These are phyloP conservation scores for Abramis brama DNA, from an alignment of 2,113 vertebrate species.

Conservation along the genomic window DNA sequence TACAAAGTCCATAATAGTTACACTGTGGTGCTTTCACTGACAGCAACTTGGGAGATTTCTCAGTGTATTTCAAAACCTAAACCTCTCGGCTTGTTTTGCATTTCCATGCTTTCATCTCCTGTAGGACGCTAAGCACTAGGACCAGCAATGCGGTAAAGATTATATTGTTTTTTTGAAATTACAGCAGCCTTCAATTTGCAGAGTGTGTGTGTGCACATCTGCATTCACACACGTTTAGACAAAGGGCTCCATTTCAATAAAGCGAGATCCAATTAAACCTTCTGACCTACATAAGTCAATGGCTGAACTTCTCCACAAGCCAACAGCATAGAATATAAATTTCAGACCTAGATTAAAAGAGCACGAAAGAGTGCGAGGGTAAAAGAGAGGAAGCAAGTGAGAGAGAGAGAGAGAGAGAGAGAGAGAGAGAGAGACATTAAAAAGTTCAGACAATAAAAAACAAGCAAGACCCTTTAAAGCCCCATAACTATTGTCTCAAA, in stretches of 20 bases:
- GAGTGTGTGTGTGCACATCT: conserved; percentile 16
- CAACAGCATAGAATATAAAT: conserved; percentile 62
- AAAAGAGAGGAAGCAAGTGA: not conserved
- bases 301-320: conserved; percentile 28
- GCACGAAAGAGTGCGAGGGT: conserved; percentile 17
- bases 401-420: too few species aligned
- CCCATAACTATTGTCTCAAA: too few species aligned
- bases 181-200: conserved; percentile 34
- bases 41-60: not conserved
- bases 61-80: conserved; percentile 6
- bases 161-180: conserved; percentile 45
- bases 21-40: not conserved
- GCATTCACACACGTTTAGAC: conserved; percentile 40
- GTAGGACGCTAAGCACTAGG: conserved; percentile 7
- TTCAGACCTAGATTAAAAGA: conserved; percentile 44
- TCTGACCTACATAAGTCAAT: conserved; percentile 55
- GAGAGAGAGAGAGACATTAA: not conserved
- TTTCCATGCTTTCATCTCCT: conserved; percentile 21
- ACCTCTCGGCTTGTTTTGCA: not conserved
- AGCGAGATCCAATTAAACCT: conserved; percentile 58
- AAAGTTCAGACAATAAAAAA: not conserved
- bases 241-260: conserved; percentile 50
- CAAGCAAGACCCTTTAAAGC: too few species aligned
- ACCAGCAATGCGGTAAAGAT: conserved; percentile 22
- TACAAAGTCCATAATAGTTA: not conserved